A percentile compares a stretch with the other conserved stretches of the same genome.
These are phyloP conservation scores for Nowickia ferox DNA, from an alignment of 2,888 invertebrate genomes.

Conservation along the genomic window DNA sequence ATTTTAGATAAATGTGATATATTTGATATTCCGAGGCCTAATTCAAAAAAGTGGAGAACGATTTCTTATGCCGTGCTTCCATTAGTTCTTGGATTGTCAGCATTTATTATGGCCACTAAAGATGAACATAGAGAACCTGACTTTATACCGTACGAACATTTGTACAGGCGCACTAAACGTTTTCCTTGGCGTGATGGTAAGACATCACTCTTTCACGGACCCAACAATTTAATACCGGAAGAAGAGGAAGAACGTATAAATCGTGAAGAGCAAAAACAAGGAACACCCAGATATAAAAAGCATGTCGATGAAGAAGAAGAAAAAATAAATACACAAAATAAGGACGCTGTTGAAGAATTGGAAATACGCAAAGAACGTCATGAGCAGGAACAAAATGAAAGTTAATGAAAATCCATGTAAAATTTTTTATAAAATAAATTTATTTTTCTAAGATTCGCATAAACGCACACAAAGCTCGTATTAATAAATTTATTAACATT, in stretches of 20 bases:
- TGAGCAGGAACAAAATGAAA: conserved; percentile 39
- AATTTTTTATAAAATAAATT: conserved; percentile 18
- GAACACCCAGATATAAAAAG: conserved; percentile 28
- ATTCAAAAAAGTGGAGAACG: conserved; percentile 39
- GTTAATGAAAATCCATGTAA: neutral
- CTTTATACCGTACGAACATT: conserved; percentile 84
- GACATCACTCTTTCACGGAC: conserved; percentile 92
- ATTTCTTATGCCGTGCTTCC: conserved; percentile 55
- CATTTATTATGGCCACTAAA: conserved; percentile 35
- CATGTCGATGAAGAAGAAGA: conserved; percentile 32
- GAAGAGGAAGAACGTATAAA: conserved; percentile 78
- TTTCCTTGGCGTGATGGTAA: conserved; percentile 97
- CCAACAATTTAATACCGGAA: conserved; percentile 89
- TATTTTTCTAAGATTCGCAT: neutral
- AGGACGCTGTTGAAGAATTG: conserved; percentile 53
- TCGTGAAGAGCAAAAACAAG: conserved; percentile 54
- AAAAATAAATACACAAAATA: conserved; percentile 53
- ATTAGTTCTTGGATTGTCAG: conserved; percentile 50
- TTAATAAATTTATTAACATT: conserved; percentile 74
- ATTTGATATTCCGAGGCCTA: conserved; percentile 22
- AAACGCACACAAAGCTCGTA: neutral
- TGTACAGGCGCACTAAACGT: conserved; percentile 90
- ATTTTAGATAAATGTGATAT: conserved; percentile 46
- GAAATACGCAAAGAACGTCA: conserved; percentile 52
- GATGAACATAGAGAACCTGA: conserved; percentile 84